Base-by-base conservation (phyloP, 1,140 invertebrate species). In the Maconellicoccus hirsutus region DNA sequence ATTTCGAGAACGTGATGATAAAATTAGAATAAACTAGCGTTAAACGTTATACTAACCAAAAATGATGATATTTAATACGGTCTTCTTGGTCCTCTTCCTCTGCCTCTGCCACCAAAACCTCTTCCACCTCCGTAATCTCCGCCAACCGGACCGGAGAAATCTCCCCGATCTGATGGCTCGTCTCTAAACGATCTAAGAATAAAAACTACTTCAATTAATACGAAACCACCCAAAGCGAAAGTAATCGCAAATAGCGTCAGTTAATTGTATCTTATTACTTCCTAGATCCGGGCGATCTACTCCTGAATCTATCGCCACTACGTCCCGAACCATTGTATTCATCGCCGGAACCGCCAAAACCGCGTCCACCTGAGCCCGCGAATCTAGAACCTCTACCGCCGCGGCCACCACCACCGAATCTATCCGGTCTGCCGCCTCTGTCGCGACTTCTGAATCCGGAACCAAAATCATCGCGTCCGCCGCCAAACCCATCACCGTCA, bases 401-500 rank as follows among this genome's bases (percentile, higher is more conserved):
- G 6, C 52, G 59, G 63, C 71, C 70, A 26, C 61, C 66, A 19
- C 25, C 7, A 14, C 71, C 74, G 70, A 69, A 70, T 73, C 70
- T 59, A 16, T 66, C 61, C 2, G 22, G 10, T 42, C 73, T 69
- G 71, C 70, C 72, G 61, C 61, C 73, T 27, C 61, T 63, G 6
- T 66, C 61, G 22, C 61, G 61, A 72, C 69, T 72, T 70, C 25
- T 66, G 33, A 23, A 69, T 59, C 70, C 71, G 66, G 25, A 27
- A 38, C 21, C n/a, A 38, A 26, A 70, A 6, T 26, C 59, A 23
- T 70, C 52, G 38, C 70, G 26, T 12, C 69, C 70, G 59, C 38
- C 29, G 72, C 78, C 77, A 70, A 78, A 77, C 73, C 80, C 79
- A 70, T 74, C 75, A 66, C 78, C 74, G 61, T 77, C 75, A 76